These are phyloP conservation scores for Sebastes kiyomatsui DNA, from an alignment of 2,797 vertebrate genomes.

Conservation along the genomic window DNA sequence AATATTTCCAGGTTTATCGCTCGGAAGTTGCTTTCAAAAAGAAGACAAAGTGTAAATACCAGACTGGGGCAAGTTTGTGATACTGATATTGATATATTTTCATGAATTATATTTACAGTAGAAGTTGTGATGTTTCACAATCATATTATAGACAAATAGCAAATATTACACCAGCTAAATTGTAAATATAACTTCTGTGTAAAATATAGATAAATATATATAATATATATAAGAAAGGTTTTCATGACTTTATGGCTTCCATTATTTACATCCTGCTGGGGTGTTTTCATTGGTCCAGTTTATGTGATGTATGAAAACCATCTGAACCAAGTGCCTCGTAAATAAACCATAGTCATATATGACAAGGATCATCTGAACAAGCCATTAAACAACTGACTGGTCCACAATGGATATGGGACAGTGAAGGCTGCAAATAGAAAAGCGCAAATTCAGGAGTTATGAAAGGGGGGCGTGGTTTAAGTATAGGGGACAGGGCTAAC, in stretches of 20 bases:
- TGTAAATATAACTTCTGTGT: neutral
- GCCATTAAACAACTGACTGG: neutral
- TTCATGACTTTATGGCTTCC: conserved; percentile 17
- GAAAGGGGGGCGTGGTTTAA: neutral
- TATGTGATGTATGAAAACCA: conserved; percentile 1
- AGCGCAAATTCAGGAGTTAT: neutral
- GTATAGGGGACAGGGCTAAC: neutral
- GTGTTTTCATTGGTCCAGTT: conserved; percentile 1
- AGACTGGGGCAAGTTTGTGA: neutral
- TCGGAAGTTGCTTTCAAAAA: neutral
- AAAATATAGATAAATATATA: neutral
- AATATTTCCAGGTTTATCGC: neutral
- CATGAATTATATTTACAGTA: no score
- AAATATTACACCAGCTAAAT: neutral
- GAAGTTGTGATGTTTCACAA: neutral
- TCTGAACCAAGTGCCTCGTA: conserved; percentile 2
- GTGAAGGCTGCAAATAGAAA: neutral
- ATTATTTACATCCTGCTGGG: conserved; percentile 26
- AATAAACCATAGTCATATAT: conserved; percentile 1
- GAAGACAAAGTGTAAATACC: neutral
- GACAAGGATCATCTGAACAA: conserved; percentile 3
- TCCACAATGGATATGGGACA: neutral
- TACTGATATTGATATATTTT: neutral
- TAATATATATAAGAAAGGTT: neutral
- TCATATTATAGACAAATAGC: neutral